Base-by-base conservation (phyloP, 2,797 vertebrate species). In the Allobates femoralis region DNA sequence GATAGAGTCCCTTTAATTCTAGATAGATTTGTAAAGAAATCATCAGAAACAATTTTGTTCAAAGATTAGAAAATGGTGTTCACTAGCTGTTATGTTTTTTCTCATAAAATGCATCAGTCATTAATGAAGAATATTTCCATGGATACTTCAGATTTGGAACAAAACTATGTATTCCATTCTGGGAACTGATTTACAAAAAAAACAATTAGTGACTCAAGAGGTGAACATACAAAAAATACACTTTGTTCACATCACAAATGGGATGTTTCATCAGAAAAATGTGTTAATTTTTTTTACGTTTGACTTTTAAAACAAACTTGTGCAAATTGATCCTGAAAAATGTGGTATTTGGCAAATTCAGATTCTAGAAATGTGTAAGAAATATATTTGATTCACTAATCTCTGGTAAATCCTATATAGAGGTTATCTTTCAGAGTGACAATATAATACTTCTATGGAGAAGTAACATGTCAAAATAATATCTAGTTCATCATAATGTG, bases 101-200 rank as follows among this genome's bases (percentile, higher is more conserved):
- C 19, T 10, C 4, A 8, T 60, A 58, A 80, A 86, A 64, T 46
- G 50, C 34, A 74, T 62, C 26, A 71, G 56, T 46, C 55, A 60
- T 81, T 64, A 86, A 26, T 34, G 23, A 84, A 74, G 73, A 79
- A 32, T 28, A 81, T 81, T 81, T 50, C 85, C 85, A 86, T 86
- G 85, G 85, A 81, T 81, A 86, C 85, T 32, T 28, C 14, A 73
- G 51, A 64, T 81, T 81, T 32, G 55, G n/a, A 74, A 86, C 78
- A 86, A 81, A 74, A 81, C 79, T 81, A 86, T 74, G 55, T 51
- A 53, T 80, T 50, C 37, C 60, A 21, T 81, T 62, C 55, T 85
- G 28, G 37, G 56, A 86, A 86, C 21, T 50, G 21, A 81, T 34
- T 51, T 73, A 56, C 26, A 75, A 46, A 74, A 56, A 41, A 74